Evolutionary conservation across 2,113 vertebrate species (phyloP), one percentile per base, ranked within the genome.

Genomic region (Ginglymostoma cirratum): DNA sequence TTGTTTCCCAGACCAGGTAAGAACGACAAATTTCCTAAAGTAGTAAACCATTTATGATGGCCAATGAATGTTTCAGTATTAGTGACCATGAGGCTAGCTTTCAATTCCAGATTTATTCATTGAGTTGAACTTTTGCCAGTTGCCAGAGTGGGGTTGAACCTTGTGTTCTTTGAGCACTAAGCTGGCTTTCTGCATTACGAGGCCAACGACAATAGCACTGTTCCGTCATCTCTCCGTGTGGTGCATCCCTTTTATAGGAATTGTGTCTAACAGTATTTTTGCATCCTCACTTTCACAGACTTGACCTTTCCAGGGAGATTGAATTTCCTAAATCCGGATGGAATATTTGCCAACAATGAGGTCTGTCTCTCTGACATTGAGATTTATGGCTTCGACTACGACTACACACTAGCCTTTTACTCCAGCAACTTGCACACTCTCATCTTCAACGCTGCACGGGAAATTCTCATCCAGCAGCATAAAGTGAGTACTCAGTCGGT

Each of bases 271-370:
- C 69, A 30, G 19, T 14, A 34, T 1, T 8, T 48, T 48, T 83
- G 15, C 30, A n/a, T 21, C 95, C 48, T 52, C 78, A 42, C 96
- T 24, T 96, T 96, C 96, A 83, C 97, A 99, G 98, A 98, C 92
- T 89, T 98, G 97, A 98, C 98, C 89, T 98, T 98, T 86, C 98
- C 97, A 3, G 97, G 99, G 95, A 98, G 98, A 97, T 98, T 96
- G 96, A 98, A 98, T 97, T 98, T 98, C 94, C 97, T 99, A 96
- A 98, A 99, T 96, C 98, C 99, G 0, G 98, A 99, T 97, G 99
- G 98, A 86, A 99, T 99, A 96, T 99, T 99, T 97, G 98, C 99
- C 24, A 99, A 99, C 98, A 99, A 99, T 83, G 99, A 99, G 97
- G 99, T 99, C 98, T 99, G 98, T 96, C 98, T 99, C 78, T 98